These are phyloP conservation scores for Plagodis pulveraria DNA, from an alignment of 2,888 invertebrate genomes.

Conservation along the genomic window DNA sequence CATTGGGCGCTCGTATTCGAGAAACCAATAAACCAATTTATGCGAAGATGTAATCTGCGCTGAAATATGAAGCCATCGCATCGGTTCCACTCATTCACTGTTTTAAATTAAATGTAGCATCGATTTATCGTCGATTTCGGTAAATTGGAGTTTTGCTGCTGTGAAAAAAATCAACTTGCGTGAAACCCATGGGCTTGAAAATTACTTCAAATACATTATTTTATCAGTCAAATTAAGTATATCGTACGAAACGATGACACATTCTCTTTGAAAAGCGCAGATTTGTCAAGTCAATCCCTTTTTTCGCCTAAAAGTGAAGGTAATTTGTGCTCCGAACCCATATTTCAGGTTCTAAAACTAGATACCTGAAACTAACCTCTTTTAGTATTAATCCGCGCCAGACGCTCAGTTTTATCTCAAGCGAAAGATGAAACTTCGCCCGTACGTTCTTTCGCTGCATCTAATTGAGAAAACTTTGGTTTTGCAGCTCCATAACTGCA, in stretches of 20 bases:
- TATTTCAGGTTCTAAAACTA: constrained; percentile 26
- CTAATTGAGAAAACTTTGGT: constrained; percentile 72
- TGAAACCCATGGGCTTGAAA: too few relatives aligned
- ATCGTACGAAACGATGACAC: too few relatives aligned
- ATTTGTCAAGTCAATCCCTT: too few relatives aligned
- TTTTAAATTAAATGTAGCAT: constrained; percentile 36
- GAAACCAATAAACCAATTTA: constrained; percentile 43
- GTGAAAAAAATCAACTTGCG: too few relatives aligned
- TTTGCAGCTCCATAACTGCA: constrained; percentile 52
- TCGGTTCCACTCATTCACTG: not conserved
- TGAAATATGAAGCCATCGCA: constrained; percentile 39
- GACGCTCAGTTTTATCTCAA: constrained; percentile 72
- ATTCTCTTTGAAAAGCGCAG: too few relatives aligned
- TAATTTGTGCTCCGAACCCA: constrained; percentile 7
- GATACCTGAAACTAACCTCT: constrained; percentile 50
- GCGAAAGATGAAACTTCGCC: constrained; percentile 71
- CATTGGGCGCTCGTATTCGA: constrained; percentile 39
- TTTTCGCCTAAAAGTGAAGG: too few relatives aligned
- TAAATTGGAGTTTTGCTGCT: constrained; percentile 6
- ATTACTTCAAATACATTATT: too few relatives aligned
- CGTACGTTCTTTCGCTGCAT: constrained; percentile 66
- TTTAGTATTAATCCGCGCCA: constrained; percentile 72
- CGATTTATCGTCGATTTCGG: constrained; percentile 9
- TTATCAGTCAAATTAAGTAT: too few relatives aligned
- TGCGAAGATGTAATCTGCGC: constrained; percentile 40